Evolutionary conservation across 2,113 vertebrate genomes (phyloP), one percentile per base, ranked within the genome.

Genomic region (Prochilodus magdalenae): DNA sequence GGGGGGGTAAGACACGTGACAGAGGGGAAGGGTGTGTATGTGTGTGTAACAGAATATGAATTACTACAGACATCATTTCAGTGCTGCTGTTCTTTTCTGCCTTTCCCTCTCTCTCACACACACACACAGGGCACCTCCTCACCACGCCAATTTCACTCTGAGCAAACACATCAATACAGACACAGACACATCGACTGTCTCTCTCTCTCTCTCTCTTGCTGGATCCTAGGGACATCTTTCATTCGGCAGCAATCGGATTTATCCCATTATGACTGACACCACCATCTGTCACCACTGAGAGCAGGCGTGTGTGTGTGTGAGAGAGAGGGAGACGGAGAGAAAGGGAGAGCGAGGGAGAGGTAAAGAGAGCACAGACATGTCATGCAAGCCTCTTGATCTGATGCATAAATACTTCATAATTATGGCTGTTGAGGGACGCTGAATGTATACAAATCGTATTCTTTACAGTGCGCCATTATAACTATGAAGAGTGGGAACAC

Each of bases 201-300:
- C 30, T 24, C 71, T 30, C 70, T 26, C 53, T 66, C 73, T 24
- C 60, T 70, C 73, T 62, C 69, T 36, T 44, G 67, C 83, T 73
- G 76, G 53, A 79, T 81, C 77, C 74, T 82, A 81, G 84, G 82
- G 74, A 84, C 70, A 83, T 76, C 86, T 86, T 81, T 83, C 78
- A 86, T 86, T 83, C 80, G 74, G 78, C 80, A 84, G 83, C 83
- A 84, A 88, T 86, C 83, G 67, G 87, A 86, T 88, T 86, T 88
- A 82, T 85, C 83, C 79, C 87, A 87, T 87, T 87, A 86, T 87
- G 84, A 87, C 86, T 89, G 87, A 84, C 86, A 87, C 84, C 76
- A 86, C 87, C 87, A 89, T 85, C 88, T 85, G 85, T 85, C 85
- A 83, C 78, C 51, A 44, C 60, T 79, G 85, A 82, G 57, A 65